Evolutionary conservation across 2,113 vertebrate genomes (phyloP).

Genomic region (Athene cunicularia): DNA sequence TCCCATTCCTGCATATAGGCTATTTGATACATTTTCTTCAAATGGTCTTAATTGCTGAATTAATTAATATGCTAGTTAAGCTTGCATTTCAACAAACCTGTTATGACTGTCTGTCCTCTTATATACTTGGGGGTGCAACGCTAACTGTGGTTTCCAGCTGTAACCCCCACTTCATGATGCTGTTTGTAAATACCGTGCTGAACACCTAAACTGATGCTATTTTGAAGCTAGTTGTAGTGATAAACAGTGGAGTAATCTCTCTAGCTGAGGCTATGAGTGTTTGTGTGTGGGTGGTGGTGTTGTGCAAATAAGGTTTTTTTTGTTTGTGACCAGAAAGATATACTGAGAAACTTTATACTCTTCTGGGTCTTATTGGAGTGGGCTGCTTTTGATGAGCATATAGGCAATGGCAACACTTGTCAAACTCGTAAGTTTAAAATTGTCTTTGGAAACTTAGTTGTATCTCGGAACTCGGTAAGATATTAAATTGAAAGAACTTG

Average conservation of each 20-base stretch:
- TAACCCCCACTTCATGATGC: background rate
- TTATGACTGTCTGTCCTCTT: background rate
- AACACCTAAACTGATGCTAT: background rate
- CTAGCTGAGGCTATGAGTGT: background rate
- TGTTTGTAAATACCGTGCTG: fast-evolving
- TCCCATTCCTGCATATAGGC: background rate
- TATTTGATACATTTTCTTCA: background rate
- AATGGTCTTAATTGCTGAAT: background rate
- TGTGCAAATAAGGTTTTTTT: background rate
- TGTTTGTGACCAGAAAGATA: background rate
- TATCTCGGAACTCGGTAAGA: background rate
- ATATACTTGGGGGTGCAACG: background rate
- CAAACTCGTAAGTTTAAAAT: background rate
- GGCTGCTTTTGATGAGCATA: background rate
- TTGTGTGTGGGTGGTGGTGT: background rate
- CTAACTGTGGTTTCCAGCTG: background rate
- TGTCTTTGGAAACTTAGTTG: background rate
- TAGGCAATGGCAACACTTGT: background rate
- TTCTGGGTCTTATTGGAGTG: background rate
- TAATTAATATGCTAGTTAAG: background rate
- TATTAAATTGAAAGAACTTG: background rate
- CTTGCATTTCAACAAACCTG: background rate
- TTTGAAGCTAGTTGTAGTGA: background rate
- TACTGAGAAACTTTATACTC: background rate
- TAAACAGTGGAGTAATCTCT: background rate